Conservation (phyloP, 2,113 vertebrate species). For the Sterrhoptilus dennistouni region DNA sequence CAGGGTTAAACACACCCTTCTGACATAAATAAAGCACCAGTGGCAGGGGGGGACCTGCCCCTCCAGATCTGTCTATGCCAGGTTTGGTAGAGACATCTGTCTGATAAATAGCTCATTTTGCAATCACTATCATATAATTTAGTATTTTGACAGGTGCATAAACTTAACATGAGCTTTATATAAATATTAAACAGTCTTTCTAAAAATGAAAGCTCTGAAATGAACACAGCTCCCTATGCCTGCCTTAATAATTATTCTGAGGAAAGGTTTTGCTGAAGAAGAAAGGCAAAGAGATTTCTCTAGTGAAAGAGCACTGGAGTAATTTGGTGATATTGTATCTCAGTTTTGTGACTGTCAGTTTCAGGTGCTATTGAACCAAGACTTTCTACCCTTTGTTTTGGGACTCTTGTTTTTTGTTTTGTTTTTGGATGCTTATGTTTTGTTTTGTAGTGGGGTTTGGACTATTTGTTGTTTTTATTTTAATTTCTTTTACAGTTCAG, state of each 20-base stretch:
- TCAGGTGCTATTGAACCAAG: neutral
- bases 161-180: constrained; percentile 71
- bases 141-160: constrained; percentile 72
- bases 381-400: neutral
- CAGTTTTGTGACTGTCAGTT: neutral
- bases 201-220: constrained; percentile 68
- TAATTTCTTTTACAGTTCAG: neutral
- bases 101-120: constrained; percentile 73
- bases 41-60: neutral
- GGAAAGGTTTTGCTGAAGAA: constrained; percentile 5
- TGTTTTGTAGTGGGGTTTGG: neutral
- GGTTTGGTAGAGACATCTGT: constrained; percentile 39
- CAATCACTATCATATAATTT: constrained; percentile 70
- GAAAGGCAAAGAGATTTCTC: constrained; percentile 32
- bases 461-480: neutral
- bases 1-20: neutral
- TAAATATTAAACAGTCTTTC: constrained; percentile 73
- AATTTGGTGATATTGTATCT: constrained; percentile 26
- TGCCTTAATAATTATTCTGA: constrained; percentile 53
- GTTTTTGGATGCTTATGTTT: neutral
- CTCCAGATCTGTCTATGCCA: neutral
- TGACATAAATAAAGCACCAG: neutral
- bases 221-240: constrained; percentile 26
- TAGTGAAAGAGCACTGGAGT: neutral
- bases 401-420: neutral